Evolutionary conservation across 2,888 invertebrate genomes (phyloP), one percentile per base, ranked within the genome.

Genomic region (Emmelina monodactyla): DNA sequence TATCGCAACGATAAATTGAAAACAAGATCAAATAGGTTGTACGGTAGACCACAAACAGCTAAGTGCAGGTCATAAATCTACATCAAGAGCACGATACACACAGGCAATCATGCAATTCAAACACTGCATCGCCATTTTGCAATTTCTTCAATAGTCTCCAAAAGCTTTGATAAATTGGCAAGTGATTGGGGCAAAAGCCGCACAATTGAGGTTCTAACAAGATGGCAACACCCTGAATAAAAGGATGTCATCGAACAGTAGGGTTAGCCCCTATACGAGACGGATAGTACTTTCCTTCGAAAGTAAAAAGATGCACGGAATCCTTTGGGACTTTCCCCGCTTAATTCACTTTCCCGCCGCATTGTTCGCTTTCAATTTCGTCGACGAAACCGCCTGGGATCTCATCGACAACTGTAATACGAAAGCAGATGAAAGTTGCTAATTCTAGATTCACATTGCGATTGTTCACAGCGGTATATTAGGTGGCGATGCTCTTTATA

Each of bases 291-390:
- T 25, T 25, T 25, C 11, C 25, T 10, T 46, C 38, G 44, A 49
- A 42, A 35, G 44, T 53, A 7, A 11, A 10, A 7, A 25, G n/a
- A n/a, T 19, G 19, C 19, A 19, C 59, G 58, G 58, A 71, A 62
- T 75, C 73, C 75, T 70, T 65, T 38, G 60, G 65, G 56, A 70
- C 75, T 75, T 76, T 76, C 75, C 63, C 59, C 58, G 66, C 72
- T 41, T 68, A 70, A 73, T 69, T 75, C 71, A 69, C 75, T 75
- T 72, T 76, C 72, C 47, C 49, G 53, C 49, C 49, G 53, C 54
- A 49, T 50, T 51, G 49, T 51, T 62, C 50, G 56, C 51, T 49
- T 44, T 42, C 43, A 48, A 46, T 49, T 50, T 45, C 44, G 42
- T 43, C 41, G 41, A 39, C 38, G 46, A 46, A 55, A 54, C 51